Base-by-base conservation (phyloP, 2,797 vertebrate species). In the Rhinatrema bivittatum region DNA sequence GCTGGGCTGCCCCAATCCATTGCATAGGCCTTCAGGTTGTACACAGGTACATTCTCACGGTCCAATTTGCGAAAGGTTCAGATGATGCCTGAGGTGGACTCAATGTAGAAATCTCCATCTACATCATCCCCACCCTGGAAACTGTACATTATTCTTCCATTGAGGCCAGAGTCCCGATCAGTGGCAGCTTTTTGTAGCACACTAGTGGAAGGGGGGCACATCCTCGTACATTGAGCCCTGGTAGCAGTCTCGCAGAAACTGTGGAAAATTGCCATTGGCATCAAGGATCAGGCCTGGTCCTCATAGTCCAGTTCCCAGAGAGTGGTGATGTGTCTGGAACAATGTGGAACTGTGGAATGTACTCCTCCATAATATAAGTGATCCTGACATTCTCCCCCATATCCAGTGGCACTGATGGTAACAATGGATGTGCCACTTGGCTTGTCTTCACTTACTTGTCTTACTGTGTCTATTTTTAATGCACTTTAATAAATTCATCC, bases 311-410 rank as follows among this genome's bases (percentile, higher is more conserved):
- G 75, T 60, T 94, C 91, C 62, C 86, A 93, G 63, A 89, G 90
- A 0, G 94, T 97, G 34, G 91, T 93, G 51, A 98, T 90, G 85
- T 87, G 57, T 95, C 91, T 0, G 83, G 10, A 2, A 93, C 81
- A 0, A 97, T 98, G 46, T 76, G 74, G 59, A 98, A 98, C 80
- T 97, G 94, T n/a, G 93, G 93, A 46, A 97, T 89, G 75, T 90
- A 96, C 65, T 98, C 95, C 18, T 98, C 95, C 92, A 97, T 97
- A 10, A 93, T 76, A 52, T 98, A 98, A 14, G 88, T 93, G 57
- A 98, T 97, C 13, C 85, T 90, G 1, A 95, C 90, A 0, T 98
- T 98, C 62, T 97, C 93, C 0, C 95, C 93, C 0, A 88, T 97
- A 40, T 98, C 95, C 94, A 0, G 93, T 97, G 54, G 95, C 94